Conservation (phyloP, 2,113 vertebrate species). For the Bombycilla garrulus region DNA sequence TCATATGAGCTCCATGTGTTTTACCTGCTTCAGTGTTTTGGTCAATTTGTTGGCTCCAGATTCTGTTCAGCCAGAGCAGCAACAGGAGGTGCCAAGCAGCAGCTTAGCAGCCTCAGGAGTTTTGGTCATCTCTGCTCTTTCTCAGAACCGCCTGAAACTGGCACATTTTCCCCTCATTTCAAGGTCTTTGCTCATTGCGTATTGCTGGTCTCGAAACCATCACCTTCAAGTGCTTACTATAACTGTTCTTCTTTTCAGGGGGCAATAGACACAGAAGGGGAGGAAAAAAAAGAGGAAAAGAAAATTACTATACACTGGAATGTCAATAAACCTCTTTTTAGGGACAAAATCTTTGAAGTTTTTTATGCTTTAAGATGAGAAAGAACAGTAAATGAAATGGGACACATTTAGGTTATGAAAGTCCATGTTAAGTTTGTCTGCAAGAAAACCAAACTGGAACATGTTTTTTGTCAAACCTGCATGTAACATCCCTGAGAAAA, state of each 20-base stretch:
- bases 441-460: neutral
- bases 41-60: neutral
- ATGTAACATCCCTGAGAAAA: neutral
- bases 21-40: neutral
- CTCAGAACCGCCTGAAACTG: neutral
- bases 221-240: neutral
- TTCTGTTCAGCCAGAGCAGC: neutral
- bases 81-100: neutral
- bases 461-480: neutral
- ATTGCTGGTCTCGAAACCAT: neutral
- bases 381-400: neutral
- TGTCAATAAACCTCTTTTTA: neutral
- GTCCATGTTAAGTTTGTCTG: neutral
- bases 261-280: neutral
- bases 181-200: neutral
- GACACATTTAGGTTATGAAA: neutral
- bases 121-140: neutral
- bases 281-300: rapidly evolving
- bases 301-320: neutral
- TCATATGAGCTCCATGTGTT: neutral
- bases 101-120: neutral
- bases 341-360: neutral
- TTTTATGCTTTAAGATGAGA: neutral
- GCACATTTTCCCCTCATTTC: neutral
- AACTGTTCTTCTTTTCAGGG: neutral